Evolutionary conservation across 2,888 invertebrate species (phyloP).

Genomic region (Herminia tarsipennalis): DNA sequence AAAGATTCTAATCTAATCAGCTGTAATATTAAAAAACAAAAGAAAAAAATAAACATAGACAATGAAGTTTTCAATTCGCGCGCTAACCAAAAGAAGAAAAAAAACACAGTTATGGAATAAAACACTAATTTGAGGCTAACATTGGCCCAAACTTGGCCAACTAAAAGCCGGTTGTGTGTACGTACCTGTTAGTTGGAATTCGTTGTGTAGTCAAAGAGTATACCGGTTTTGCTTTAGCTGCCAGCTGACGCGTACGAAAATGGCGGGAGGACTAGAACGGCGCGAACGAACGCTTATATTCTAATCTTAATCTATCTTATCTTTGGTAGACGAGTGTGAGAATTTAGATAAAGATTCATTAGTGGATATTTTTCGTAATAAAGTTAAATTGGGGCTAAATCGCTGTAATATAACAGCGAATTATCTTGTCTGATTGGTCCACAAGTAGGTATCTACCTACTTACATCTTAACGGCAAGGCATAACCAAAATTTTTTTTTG

Average conservation of each 20-base stretch:
- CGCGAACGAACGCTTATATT: slow-evolving; percentile 54
- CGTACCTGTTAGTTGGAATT: slow-evolving; percentile 75
- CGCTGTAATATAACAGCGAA: no score
- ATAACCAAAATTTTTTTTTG: no score
- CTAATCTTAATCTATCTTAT: slow-evolving; percentile 36
- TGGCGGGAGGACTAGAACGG: slow-evolving; percentile 53
- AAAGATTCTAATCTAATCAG: no score
- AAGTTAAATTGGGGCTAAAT: neutral
- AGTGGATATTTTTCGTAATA: slow-evolving; percentile 17
- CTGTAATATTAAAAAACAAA: no score
- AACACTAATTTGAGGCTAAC: slow-evolving; percentile 17
- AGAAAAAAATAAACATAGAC: no score
- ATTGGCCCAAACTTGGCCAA: slow-evolving; percentile 27
- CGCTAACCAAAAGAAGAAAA: no score
- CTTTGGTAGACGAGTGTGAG: slow-evolving; percentile 9
- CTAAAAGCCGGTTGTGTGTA: slow-evolving; percentile 31
- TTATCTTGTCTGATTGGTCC: no score
- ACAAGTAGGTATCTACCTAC: no score
- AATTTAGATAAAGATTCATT: slow-evolving; percentile 25
- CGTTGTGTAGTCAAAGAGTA: slow-evolving; percentile 51
- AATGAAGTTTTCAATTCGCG: no score
- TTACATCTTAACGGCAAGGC: no score
- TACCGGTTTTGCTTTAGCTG: slow-evolving; percentile 79
- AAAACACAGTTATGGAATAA: no score
- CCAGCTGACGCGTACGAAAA: slow-evolving; percentile 73